These are phyloP conservation scores for Drosophila limbata DNA, from an alignment of 2,888 invertebrate genomes.

Conservation along the genomic window DNA sequence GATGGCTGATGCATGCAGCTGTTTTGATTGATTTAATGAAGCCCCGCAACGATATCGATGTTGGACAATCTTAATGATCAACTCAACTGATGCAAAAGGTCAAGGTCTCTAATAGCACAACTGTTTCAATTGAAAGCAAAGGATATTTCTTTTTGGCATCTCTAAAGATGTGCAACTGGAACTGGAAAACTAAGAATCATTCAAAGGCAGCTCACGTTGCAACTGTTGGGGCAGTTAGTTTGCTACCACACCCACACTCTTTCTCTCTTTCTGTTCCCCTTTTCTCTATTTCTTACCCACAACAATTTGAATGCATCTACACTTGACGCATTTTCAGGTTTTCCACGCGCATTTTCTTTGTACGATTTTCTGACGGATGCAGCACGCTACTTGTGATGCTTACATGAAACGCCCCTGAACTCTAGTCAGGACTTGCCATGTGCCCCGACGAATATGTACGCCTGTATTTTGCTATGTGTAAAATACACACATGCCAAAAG, in stretches of 20 bases:
- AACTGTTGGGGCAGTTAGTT: slow-evolving; percentile 7
- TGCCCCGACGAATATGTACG: slow-evolving; percentile 24
- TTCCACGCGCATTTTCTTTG: slow-evolving; percentile 62
- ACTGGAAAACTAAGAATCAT: neutral
- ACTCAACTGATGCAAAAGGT: slow-evolving; percentile 21
- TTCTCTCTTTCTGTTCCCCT: neutral
- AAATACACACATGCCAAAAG: slow-evolving; percentile 38
- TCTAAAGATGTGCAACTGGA: neutral
- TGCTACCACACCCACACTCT: neutral
- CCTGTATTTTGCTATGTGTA: slow-evolving; percentile 11
- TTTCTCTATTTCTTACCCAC: slow-evolving; percentile 6
- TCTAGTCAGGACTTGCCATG: slow-evolving; percentile 63
- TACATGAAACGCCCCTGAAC: slow-evolving; percentile 63
- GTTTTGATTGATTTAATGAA: slow-evolving; percentile 67
- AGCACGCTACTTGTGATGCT: slow-evolving; percentile 32
- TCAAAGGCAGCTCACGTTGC: slow-evolving; percentile 15
- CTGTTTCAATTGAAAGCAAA: slow-evolving; percentile 5
- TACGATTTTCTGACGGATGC: slow-evolving; percentile 46
- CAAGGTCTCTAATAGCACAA: slow-evolving; percentile 30
- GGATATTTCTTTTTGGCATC: slow-evolving; percentile 1
- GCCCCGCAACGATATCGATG: slow-evolving; percentile 15
- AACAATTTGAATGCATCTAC: slow-evolving; percentile 49
- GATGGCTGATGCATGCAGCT: slow-evolving; percentile 23
- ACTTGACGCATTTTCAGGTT: slow-evolving; percentile 65
- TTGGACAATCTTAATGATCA: slow-evolving; percentile 26